Percentiles rank a stretch among this genome's conserved stretches.
Conservation (phyloP, 2,888 invertebrate genomes). For the Pristionchus exspectatus region DNA sequence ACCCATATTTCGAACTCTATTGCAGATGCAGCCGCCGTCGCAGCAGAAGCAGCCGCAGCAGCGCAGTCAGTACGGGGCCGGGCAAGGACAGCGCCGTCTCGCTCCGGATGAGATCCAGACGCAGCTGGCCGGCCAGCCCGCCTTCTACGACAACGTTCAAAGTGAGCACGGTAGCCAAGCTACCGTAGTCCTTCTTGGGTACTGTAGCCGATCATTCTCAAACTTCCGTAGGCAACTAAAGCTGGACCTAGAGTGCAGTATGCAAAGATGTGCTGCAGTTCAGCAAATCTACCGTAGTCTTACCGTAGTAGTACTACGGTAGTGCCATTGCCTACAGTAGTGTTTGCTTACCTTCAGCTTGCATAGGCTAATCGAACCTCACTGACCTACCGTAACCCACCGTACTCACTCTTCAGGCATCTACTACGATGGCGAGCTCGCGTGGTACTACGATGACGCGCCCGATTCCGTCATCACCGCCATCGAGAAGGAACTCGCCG, state of each 20-base stretch:
- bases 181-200: too few species aligned
- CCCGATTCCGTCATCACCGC: constrained; percentile 21
- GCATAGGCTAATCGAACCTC: too few species aligned
- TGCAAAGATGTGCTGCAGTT: too few species aligned
- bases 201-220: too few species aligned
- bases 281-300: too few species aligned
- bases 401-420: neutral
- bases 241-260: too few species aligned
- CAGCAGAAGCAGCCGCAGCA: too few species aligned
- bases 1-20: too few species aligned
- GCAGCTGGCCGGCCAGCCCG: constrained; percentile 57
- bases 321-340: too few species aligned
- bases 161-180: constrained; percentile 21
- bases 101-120: constrained; percentile 56
- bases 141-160: constrained; percentile 57
- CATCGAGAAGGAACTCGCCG: constrained; percentile 18
- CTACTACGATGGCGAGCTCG: neutral
- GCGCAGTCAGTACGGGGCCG: constrained; percentile 44
- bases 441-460: constrained; percentile 1
- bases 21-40: neutral
- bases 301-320: too few species aligned
- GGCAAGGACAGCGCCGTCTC: constrained; percentile 53
- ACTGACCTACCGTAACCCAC: neutral
- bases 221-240: too few species aligned
- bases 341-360: too few species aligned